These are phyloP conservation scores for Panulirus ornatus DNA, from an alignment of 1,140 invertebrate genomes.

Conservation along the genomic window DNA sequence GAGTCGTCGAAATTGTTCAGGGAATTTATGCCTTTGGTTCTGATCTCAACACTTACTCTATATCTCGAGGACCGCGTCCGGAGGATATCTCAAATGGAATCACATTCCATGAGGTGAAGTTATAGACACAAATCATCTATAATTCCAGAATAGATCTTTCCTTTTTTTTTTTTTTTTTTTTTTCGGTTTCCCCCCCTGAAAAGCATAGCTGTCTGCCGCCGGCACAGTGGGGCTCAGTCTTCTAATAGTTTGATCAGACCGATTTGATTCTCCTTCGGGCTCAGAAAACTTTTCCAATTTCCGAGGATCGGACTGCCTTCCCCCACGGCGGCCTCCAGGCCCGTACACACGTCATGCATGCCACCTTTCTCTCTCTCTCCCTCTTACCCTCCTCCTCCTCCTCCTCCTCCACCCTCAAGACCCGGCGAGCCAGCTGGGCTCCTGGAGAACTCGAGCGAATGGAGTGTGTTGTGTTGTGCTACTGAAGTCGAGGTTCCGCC, in stretches of 20 bases:
- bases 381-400: neutral
- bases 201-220: neutral
- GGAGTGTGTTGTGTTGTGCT: too few relatives aligned
- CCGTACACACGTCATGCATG: too few relatives aligned
- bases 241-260: neutral
- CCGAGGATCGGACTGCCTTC: neutral
- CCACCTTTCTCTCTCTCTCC: neutral
- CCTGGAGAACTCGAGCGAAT: too few relatives aligned
- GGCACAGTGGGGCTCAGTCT: neutral
- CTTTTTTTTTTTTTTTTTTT: too few relatives aligned
- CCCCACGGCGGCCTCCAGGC: neutral
- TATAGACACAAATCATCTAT: neutral
- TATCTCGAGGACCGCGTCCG: neutral
- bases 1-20: neutral
- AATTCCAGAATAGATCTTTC: too few relatives aligned
- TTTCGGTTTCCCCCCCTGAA: too few relatives aligned
- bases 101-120: neutral
- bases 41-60: neutral
- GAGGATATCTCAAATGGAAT: neutral
- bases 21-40: neutral
- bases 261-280: slow-evolving; percentile 2
- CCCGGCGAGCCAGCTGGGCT: too few relatives aligned
- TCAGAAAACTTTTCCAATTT: slow-evolving; percentile 9
- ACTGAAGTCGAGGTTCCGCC: too few relatives aligned
- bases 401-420: neutral